Base-by-base conservation (phyloP, 2,888 invertebrate genomes). In the Melipona bicolor region DNA sequence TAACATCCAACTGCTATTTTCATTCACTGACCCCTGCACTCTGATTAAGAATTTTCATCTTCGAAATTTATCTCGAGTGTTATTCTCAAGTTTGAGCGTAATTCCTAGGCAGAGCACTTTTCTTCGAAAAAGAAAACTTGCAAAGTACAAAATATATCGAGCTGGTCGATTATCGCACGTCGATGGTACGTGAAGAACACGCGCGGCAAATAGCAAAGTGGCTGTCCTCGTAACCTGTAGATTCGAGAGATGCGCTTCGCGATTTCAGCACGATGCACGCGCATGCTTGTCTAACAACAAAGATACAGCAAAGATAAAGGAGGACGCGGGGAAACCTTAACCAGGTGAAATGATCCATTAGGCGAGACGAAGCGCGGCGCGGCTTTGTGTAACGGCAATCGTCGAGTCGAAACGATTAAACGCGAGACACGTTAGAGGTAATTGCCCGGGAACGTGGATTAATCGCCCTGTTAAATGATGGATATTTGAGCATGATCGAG, bases 171-270 rank as follows among this genome's bases (percentile, higher is more conserved):
- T 74, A 84, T 84, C 82, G 74, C 59, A 49, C 72, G 70, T 78
- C 82, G 62, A 77, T 72, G 67, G 62, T 68, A 56, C 62, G 52
- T 21, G 50, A 49, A 36, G 65, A 59, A 65, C 77, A 70, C 76
- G 76, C 59, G 84, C 76, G 72, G 62, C 67, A 84, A 82, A 84
- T 84, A 75, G 78, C 81, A 62, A 84, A 84, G 61, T 77, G 64
- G 67, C 56, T 76, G 84, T 78, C 84, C 84, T 27, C 72, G 62
- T 84, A 72, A 82, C 84, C 82, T 43, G 78, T 78, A 78, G 82
- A 78, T 84, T 82, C 52, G 21, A 74, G 75, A 82, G 84, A 82
- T 75, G 71, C 54, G 65, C 71, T 24, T 49, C 3, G 73, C 65
- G 64, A 79, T 79, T 70, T 43, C 54, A 56, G 65, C 52, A 52